Evolutionary conservation across 2,888 invertebrate genomes (phyloP).

Genomic region (Rhagonycha fulva): DNA sequence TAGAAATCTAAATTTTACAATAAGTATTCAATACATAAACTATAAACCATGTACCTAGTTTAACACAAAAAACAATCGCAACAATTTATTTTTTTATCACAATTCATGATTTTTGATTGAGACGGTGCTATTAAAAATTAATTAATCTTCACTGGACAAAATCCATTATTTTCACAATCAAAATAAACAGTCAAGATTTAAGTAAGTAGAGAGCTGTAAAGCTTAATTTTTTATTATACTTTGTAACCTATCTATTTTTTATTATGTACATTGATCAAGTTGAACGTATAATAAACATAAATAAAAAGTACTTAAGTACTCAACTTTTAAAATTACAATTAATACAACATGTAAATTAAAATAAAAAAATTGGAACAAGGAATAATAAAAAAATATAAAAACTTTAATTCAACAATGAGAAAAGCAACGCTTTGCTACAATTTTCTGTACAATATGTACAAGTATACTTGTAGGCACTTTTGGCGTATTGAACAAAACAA

Average conservation of each 20-base stretch:
- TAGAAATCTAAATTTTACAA: background rate
- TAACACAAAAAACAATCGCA: background rate
- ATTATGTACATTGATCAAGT: slow-evolving; percentile 5
- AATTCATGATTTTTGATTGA: background rate
- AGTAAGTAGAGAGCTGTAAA: slow-evolving; percentile 14
- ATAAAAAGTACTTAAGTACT: background rate
- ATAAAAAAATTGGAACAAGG: background rate
- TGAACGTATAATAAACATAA: slow-evolving; percentile 2
- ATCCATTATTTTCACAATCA: slow-evolving; percentile 2
- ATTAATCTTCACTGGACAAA: background rate
- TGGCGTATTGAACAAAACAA: slow-evolving; percentile 11
- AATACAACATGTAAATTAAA: background rate
- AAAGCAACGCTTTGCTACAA: background rate
- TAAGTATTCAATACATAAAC: background rate
- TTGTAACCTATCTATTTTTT: slow-evolving; percentile 6
- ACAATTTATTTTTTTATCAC: background rate
- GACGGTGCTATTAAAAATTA: background rate
- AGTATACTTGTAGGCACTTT: slow-evolving; percentile 23
- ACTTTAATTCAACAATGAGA: background rate
- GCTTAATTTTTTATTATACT: slow-evolving; percentile 9
- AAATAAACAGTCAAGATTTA: background rate
- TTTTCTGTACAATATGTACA: slow-evolving; percentile 4
- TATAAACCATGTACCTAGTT: background rate
- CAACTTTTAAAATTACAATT: background rate
- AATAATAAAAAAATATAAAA: background rate